Percentiles rank a stretch among this genome's conserved stretches.
phyloP scores from a whole-genome alignment of 2,888 invertebrate species.

The Isotomurus palustris region DNA sequence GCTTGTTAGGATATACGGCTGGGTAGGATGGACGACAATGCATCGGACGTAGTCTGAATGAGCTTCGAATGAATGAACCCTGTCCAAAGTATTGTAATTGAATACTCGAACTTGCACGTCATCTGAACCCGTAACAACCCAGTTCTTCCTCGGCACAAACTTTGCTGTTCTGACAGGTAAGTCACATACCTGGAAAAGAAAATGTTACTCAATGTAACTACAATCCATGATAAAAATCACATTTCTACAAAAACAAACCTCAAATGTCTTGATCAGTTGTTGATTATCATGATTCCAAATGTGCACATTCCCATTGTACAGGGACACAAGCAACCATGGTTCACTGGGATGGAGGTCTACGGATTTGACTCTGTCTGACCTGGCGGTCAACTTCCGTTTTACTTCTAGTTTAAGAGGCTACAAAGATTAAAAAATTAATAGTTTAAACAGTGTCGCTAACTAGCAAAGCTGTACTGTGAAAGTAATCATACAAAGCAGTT shows the following conservation, averaged over 20 bases:
- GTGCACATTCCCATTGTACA: slow-evolving; percentile 99
- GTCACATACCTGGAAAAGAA: slow-evolving; percentile 67
- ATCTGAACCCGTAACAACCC: slow-evolving; percentile 97
- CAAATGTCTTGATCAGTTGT: slow-evolving; percentile 78
- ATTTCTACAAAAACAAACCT: slow-evolving; percentile 56
- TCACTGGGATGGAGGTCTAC: slow-evolving; percentile 96
- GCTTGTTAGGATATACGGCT: slow-evolving; percentile 92
- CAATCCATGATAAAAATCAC: not conserved
- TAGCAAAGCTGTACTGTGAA: too few relatives aligned
- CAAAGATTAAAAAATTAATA: slow-evolving; percentile 46
- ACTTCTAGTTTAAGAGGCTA: slow-evolving; percentile 96
- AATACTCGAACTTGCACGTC: slow-evolving; percentile 93
- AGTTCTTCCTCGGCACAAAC: slow-evolving; percentile 96
- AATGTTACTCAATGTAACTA: not conserved
- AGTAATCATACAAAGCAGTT: too few relatives aligned
- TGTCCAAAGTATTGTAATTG: slow-evolving; percentile 97
- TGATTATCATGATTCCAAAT: slow-evolving; percentile 99
- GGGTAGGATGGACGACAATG: slow-evolving; percentile 95
- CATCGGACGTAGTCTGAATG: slow-evolving; percentile 97
- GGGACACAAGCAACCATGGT: slow-evolving; percentile 96
- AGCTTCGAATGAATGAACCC: slow-evolving; percentile 93
- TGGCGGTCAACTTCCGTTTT: slow-evolving; percentile 92
- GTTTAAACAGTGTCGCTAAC: too few relatives aligned
- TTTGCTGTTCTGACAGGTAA: slow-evolving; percentile 92
- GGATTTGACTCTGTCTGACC: slow-evolving; percentile 97